Evolutionary conservation across 2,888 invertebrate genomes (phyloP).

Genomic region (Agrochola circellaris): DNA sequence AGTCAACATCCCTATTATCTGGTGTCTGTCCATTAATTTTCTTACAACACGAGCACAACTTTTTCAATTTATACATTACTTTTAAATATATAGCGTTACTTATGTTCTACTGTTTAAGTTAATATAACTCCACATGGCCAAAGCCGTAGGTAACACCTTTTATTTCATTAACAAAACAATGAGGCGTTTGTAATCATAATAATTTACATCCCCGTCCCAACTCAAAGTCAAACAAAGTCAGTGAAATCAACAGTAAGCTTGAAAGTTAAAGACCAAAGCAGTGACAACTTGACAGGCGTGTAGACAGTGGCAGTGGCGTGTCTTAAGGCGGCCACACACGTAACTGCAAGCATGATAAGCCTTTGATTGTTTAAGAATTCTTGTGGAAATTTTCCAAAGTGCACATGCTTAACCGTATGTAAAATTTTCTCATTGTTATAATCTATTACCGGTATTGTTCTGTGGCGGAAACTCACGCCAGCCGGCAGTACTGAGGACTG

Average conservation of each 20-base stretch:
- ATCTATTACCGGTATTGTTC: too few species aligned
- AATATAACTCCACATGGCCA: background rate
- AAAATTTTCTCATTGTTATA: too few species aligned
- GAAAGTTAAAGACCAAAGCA: constrained; percentile 2
- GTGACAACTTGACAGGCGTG: background rate
- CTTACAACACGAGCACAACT: too few species aligned
- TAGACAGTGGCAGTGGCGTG: background rate
- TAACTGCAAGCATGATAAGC: too few species aligned
- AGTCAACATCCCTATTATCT: too few species aligned
- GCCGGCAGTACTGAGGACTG: too few species aligned
- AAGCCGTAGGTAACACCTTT: background rate
- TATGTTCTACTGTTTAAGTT: background rate
- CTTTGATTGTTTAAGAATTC: too few species aligned
- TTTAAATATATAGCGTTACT: background rate
- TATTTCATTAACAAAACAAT: background rate
- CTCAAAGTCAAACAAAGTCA: constrained; percentile 12
- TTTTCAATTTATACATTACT: too few species aligned
- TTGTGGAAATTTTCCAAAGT: too few species aligned
- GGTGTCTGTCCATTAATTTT: too few species aligned
- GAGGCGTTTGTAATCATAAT: background rate
- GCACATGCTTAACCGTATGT: too few species aligned
- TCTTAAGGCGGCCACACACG: background rate
- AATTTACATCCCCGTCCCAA: background rate
- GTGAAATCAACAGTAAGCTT: background rate
- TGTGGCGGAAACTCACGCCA: too few species aligned